phyloP scores from a whole-genome alignment of 2,113 vertebrate genomes.

The Sialia sialis region DNA sequence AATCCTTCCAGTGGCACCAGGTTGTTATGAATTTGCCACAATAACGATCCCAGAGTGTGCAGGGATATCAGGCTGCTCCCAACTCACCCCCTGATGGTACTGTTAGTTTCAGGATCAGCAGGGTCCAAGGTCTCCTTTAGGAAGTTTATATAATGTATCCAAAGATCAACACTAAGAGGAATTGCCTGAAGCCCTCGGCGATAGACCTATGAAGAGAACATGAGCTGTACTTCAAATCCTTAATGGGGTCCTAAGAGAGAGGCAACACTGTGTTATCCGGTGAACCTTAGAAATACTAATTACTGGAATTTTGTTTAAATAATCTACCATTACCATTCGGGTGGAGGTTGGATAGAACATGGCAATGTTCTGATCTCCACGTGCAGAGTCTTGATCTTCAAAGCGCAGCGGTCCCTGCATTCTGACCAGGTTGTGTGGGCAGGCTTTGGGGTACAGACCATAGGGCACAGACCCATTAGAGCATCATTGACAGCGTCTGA shows the following conservation, averaged over 20 bases:
- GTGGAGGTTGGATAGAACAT: slow-evolving; percentile 90
- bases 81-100: slow-evolving; percentile 89
- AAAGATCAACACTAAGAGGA: slow-evolving; percentile 97
- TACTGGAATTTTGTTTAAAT: slow-evolving; percentile 88
- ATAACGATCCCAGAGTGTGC: not conserved
- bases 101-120: slow-evolving; percentile 83
- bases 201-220: slow-evolving; percentile 87
- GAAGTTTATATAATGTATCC: slow-evolving; percentile 97
- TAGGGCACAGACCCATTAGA: slow-evolving; percentile 90
- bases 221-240: slow-evolving; percentile 71
- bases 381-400: slow-evolving; percentile 88
- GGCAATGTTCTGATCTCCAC: slow-evolving; percentile 89
- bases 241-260: slow-evolving; percentile 71
- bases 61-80: rapidly evolving
- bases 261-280: slow-evolving; percentile 82
- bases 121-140: slow-evolving; percentile 92
- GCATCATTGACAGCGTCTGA: slow-evolving; percentile 87
- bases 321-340: slow-evolving; percentile 90
- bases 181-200: slow-evolving; percentile 95
- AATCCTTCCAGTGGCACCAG: not conserved
- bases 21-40: rapidly evolving
- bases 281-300: slow-evolving; percentile 84
- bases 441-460: slow-evolving; percentile 90
- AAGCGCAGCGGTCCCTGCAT: slow-evolving; percentile 86
- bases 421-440: slow-evolving; percentile 87